Evolutionary conservation across 1,140 invertebrate species (phyloP).

Genomic region (Halyomorpha halys): DNA sequence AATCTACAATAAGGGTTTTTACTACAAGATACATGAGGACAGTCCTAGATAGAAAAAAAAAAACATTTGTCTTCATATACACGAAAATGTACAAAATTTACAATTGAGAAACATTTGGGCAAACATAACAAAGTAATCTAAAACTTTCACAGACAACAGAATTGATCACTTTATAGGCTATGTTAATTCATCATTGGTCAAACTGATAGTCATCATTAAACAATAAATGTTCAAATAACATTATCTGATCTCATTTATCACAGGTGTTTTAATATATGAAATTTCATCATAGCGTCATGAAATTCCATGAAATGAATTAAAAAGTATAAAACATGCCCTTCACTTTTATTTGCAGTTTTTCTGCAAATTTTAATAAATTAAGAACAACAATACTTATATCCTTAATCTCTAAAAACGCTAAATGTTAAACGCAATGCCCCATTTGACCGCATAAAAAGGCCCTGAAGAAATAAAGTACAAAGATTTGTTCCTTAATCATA

Average conservation of each 20-base stretch:
- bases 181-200: not conserved
- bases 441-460: slow-evolving; percentile 9
- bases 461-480: slow-evolving; percentile 17
- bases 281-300: not conserved
- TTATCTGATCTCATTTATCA: slow-evolving; percentile 18
- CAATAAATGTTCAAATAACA: slow-evolving; percentile 11
- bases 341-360: not conserved
- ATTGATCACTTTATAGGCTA: slow-evolving; percentile 3
- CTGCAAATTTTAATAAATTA: slow-evolving; percentile 20
- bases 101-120: slow-evolving; percentile 20
- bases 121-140: slow-evolving; percentile 17
- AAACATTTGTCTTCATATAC: slow-evolving; percentile 19
- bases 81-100: slow-evolving; percentile 25
- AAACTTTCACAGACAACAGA: slow-evolving; percentile 17
- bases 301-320: not conserved
- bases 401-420: not conserved
- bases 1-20: slow-evolving; percentile 20
- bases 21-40: slow-evolving; percentile 13
- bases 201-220: not conserved
- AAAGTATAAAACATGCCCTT: slow-evolving; percentile 15
- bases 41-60: slow-evolving; percentile 13
- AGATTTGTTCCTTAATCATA: slow-evolving; percentile 6
- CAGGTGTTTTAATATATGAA: slow-evolving; percentile 6
- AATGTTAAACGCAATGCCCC: slow-evolving; percentile 24
- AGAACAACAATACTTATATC: slow-evolving; percentile 23